A percentile compares a stretch with the other conserved stretches of the same genome.
These are phyloP conservation scores for Sprattus sprattus DNA, from an alignment of 2,113 vertebrate species.

Conservation along the genomic window DNA sequence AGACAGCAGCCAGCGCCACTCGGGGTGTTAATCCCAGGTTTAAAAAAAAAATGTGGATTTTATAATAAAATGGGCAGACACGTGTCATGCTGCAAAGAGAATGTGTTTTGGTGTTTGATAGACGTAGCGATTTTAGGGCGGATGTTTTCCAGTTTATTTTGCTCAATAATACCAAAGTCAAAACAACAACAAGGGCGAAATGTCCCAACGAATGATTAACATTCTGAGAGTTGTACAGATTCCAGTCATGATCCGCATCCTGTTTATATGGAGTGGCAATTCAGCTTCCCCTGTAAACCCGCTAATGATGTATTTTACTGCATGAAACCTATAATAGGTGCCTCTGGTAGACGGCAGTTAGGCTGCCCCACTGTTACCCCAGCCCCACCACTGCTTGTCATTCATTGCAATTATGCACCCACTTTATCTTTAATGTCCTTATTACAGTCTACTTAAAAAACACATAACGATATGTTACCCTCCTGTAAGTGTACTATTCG, in stretches of 20 bases:
- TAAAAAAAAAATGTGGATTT: conserved; percentile 7
- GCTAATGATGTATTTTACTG: background rate
- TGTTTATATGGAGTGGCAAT: background rate
- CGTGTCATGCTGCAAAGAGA: background rate
- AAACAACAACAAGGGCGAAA: background rate
- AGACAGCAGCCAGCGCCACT: background rate
- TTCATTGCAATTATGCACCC: background rate
- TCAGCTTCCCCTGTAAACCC: background rate
- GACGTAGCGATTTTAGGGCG: background rate
- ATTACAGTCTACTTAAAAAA: background rate
- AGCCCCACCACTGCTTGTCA: background rate
- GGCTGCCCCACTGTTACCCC: background rate
- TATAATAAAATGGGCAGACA: background rate
- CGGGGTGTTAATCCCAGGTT: background rate
- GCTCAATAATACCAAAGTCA: background rate
- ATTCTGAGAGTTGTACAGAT: background rate
- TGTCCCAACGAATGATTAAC: background rate
- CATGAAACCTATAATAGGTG: background rate
- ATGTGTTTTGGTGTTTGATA: background rate
- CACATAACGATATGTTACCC: background rate
- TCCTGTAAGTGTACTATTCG: background rate
- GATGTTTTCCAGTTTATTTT: background rate
- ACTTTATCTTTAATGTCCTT: background rate
- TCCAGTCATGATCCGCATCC: background rate
- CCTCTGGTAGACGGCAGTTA: background rate